These are phyloP conservation scores for Cochlearius cochlearius DNA, from an alignment of 2,113 vertebrate genomes.

Conservation along the genomic window DNA sequence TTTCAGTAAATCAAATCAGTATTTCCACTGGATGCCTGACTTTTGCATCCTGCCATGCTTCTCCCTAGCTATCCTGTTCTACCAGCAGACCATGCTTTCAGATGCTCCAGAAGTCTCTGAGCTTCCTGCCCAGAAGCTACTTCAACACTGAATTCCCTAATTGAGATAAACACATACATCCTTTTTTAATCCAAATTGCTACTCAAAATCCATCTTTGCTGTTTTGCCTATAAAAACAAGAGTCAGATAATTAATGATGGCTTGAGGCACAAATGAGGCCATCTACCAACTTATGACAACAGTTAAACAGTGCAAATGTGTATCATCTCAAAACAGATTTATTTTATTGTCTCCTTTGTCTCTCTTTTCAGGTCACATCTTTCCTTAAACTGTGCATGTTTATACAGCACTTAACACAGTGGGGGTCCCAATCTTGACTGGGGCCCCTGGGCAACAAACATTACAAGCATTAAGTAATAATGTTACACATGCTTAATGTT, in stretches of 20 bases:
- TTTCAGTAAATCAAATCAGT: not conserved
- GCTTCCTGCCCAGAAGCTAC: not conserved
- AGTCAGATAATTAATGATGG: not conserved
- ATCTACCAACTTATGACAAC: not conserved
- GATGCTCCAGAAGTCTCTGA: not conserved
- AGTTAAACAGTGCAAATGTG: not conserved
- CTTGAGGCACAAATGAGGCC: not conserved
- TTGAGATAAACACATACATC: not conserved
- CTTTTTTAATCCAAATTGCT: not conserved
- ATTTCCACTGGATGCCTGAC: not conserved
- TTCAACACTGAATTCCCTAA: not conserved
- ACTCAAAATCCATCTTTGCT: not conserved
- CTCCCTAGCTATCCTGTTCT: not conserved
- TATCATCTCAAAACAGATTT: not conserved
- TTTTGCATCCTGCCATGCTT: not conserved
- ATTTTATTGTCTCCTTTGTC: not conserved
- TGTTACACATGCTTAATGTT: not conserved
- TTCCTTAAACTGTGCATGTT: not conserved
- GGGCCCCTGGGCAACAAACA: not conserved
- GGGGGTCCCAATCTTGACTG: not conserved
- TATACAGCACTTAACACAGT: not conserved
- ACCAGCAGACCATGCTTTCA: not conserved
- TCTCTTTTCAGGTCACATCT: not conserved
- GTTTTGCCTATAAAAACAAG: not conserved
- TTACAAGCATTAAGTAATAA: not conserved